These are phyloP conservation scores for Bombus ignitus DNA, from an alignment of 1,140 invertebrate genomes.

Conservation along the genomic window DNA sequence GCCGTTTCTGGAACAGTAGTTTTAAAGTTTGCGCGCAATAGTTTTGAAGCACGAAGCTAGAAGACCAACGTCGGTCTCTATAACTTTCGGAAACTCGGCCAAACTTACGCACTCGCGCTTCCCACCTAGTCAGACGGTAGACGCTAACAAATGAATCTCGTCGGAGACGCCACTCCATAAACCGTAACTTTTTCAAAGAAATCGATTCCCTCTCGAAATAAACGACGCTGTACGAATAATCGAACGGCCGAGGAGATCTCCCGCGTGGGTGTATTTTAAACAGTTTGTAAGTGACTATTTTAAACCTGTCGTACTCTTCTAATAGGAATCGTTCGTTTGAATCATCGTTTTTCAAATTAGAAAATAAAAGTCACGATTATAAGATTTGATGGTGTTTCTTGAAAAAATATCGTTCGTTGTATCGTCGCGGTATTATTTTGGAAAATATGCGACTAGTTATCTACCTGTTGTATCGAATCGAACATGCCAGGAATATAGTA, in stretches of 20 bases:
- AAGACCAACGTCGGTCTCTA: conserved; percentile 2
- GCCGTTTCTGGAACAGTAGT: conserved; percentile 53
- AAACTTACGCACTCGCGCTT: conserved; percentile 44
- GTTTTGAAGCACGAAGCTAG: conserved; percentile 34
- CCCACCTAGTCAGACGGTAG: background rate
- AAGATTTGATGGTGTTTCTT: background rate
- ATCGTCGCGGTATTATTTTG: background rate
- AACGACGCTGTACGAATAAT: background rate
- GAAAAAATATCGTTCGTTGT: background rate
- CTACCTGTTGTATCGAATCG: background rate
- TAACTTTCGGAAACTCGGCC: conserved; percentile 52
- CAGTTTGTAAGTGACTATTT: background rate
- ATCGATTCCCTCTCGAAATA: conserved; percentile 7
- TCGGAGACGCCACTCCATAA: background rate
- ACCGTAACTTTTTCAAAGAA: conserved; percentile 14
- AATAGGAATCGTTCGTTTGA: background rate
- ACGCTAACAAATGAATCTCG: conserved; percentile 33
- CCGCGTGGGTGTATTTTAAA: background rate
- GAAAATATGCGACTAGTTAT: too few species aligned
- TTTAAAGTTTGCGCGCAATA: conserved; percentile 43
- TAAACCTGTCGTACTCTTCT: background rate
- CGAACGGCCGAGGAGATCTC: background rate
- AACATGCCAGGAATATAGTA: too few species aligned
- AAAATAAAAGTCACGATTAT: background rate
- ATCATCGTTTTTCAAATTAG: background rate